Evolutionary conservation across 2,797 vertebrate species (phyloP).

Genomic region (Pelochelys cantorii): DNA sequence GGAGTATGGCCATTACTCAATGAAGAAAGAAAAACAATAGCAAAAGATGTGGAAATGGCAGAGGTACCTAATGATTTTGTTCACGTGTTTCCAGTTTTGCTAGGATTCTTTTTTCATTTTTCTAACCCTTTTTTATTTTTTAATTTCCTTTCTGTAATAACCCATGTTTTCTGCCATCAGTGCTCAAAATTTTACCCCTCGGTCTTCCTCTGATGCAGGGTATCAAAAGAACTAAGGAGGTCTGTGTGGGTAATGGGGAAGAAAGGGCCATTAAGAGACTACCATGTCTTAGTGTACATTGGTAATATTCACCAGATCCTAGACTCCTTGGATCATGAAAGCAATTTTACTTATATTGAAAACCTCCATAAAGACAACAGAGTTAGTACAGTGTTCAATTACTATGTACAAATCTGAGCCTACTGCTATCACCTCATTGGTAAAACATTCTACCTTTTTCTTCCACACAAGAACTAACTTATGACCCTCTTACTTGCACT

Average conservation of each 20-base stretch:
- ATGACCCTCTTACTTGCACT: not conserved
- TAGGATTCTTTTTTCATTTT: too few species aligned
- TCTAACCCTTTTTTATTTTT: too few species aligned
- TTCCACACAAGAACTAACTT: constrained; percentile 7
- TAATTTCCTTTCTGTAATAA: too few species aligned
- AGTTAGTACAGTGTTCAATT: not conserved
- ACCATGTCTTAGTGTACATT: not conserved
- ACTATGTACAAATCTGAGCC: not conserved
- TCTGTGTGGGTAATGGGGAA: not conserved
- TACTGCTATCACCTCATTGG: not conserved
- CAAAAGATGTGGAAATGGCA: too few species aligned
- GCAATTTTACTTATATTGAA: constrained; percentile 6
- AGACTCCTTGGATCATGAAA: not conserved
- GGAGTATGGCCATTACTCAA: too few species aligned
- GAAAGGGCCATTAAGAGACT: not conserved
- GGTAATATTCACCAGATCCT: not conserved
- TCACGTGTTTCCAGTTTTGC: too few species aligned
- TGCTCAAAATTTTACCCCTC: not conserved
- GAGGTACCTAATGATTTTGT: too few species aligned
- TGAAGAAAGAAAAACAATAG: too few species aligned
- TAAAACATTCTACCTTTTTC: constrained; percentile 6
- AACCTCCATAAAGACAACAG: not conserved
- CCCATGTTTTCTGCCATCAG: too few species aligned
- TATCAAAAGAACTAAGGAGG: not conserved
- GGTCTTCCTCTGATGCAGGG: not conserved